A percentile compares a stretch with the other conserved stretches of the same genome.
These are phyloP conservation scores for Blennius ocellaris DNA, from an alignment of 2,113 vertebrate genomes.

Conservation along the genomic window DNA sequence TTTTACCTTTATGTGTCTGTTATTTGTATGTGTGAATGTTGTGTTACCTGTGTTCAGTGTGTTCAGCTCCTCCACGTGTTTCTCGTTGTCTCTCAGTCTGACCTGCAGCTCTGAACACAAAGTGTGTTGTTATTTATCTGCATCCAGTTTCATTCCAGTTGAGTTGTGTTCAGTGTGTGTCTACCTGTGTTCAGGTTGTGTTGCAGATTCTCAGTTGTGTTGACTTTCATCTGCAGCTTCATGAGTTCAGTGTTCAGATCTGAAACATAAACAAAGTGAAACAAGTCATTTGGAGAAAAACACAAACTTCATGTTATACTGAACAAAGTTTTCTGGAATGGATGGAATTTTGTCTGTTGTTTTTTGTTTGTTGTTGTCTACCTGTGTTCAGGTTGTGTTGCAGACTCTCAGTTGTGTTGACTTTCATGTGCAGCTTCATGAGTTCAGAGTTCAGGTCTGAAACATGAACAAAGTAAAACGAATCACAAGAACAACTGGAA, in stretches of 20 bases:
- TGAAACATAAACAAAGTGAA: background rate
- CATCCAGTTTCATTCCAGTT: no score
- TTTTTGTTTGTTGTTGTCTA: no score
- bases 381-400: conserved; percentile 11
- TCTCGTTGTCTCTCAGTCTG: conserved; percentile 3
- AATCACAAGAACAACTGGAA: no score
- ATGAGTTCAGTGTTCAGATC: background rate
- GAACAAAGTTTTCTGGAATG: no score
- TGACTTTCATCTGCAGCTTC: background rate
- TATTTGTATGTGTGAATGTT: no score
- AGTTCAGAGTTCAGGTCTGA: no score
- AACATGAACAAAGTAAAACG: no score
- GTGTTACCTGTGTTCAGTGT: conserved; percentile 6
- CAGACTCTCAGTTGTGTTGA: background rate
- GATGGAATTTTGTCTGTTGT: no score
- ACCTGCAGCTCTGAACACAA: background rate
- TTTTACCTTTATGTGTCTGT: background rate
- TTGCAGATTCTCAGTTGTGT: background rate
- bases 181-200: background rate
- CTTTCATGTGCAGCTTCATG: no score
- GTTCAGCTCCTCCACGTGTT: conserved; percentile 5
- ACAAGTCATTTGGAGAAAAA: no score
- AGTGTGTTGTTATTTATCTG: conserved; percentile 13
- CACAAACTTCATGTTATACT: no score
- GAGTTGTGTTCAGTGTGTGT: no score